Evolutionary conservation across 2,888 invertebrate genomes (phyloP), one percentile per base, ranked within the genome.

Genomic region (Drosophila tripunctata): DNA sequence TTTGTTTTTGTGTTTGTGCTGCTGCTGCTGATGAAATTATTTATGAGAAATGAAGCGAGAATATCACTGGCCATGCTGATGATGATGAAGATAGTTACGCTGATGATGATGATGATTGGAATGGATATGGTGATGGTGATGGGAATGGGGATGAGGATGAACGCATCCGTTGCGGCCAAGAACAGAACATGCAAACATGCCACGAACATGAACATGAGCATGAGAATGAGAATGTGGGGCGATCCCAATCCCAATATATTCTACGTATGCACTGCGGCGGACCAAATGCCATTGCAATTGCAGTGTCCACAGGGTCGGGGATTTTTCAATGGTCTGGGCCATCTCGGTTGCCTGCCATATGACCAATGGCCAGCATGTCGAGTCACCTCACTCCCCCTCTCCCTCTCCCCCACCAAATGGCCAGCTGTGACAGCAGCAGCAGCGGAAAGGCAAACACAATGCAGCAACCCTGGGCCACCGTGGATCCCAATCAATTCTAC

Each of bases 401-500:
- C n/a, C n/a, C n/a, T n/a, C n/a, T n/a, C n/a, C n/a, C n/a, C n/a
- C n/a, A n/a, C n/a, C n/a, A n/a, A n/a, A n/a, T n/a, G 36, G 64
- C 51, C 55, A 62, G 63, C 54, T 69, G 75, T 67, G 70, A 67
- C 55, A 62, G 64, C 61, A 54, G 3, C 61, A 61, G 58, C 55
- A 63, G 38, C 58, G 41, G 27, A 17, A 50, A 38, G 12, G 50
- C 24, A 52, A 65, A 52, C 67, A 78, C 65, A 72, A 54, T 77
- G 67, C 73, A 76, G 50, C 74, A 87, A 67, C 89, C 88, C 30
- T 89, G 89, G 87, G 61, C 78, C 60, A 47, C 74, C 12, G 31
- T 72, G 64, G 79, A 89, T 77, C 89, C 89, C 66, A 88, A 89
- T 83, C 85, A 78, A 73, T 89, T 89, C 84, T 87, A 81, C 68